These are phyloP conservation scores for Champsocephalus esox DNA, from an alignment of 2,797 vertebrate species.

Conservation along the genomic window DNA sequence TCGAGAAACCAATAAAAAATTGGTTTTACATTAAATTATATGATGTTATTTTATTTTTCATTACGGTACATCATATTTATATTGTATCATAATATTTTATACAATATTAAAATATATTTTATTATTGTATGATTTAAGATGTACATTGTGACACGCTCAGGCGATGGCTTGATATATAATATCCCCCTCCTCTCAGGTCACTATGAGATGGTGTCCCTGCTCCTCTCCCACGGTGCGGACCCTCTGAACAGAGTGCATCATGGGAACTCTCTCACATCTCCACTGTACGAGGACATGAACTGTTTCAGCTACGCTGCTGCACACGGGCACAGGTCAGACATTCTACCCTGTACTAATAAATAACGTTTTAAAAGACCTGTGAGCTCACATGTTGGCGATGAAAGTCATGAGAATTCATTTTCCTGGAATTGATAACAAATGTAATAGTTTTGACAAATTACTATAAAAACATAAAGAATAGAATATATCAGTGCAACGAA, in stretches of 20 bases:
- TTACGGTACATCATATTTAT: no score
- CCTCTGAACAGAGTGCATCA: slow-evolving; percentile 91
- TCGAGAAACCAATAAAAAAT: no score
- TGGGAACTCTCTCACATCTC: slow-evolving; percentile 87
- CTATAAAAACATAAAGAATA: no score
- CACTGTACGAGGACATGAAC: slow-evolving; percentile 93
- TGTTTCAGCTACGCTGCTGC: slow-evolving; percentile 96
- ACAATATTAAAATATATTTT: no score
- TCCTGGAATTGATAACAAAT: no score
- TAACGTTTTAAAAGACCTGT: neutral
- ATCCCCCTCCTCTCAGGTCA: slow-evolving; percentile 81
- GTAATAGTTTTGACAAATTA: no score
- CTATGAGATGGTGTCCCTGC: slow-evolving; percentile 92
- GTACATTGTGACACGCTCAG: neutral
- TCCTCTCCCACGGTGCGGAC: slow-evolving; percentile 90
- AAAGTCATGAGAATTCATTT: neutral
- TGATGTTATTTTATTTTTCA: no score
- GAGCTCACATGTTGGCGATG: neutral
- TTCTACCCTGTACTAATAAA: neutral
- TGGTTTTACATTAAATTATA: no score
- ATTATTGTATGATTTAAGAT: neutral
- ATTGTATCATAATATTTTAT: no score
- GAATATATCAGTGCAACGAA: no score
- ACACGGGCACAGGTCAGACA: slow-evolving; percentile 92
- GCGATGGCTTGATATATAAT: neutral